Percentiles rank a stretch among this genome's conserved stretches.
Conservation (phyloP, 2,888 invertebrate species). For the Ophioninae sp. region DNA sequence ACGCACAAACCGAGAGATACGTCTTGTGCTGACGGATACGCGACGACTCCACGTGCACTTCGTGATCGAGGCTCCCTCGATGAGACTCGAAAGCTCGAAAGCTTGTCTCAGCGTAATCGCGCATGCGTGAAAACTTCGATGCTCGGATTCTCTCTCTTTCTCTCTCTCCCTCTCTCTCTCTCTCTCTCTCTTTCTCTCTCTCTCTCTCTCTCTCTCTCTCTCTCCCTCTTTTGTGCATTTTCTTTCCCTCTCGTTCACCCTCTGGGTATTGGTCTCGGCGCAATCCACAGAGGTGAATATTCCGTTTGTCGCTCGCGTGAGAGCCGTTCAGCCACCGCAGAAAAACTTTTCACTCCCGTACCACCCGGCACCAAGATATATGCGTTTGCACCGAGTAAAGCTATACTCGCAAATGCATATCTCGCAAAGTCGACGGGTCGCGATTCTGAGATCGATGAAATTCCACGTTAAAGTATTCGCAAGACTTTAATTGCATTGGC, state of each 20-base stretch:
- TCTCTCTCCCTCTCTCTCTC: neutral
- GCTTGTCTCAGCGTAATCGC: constrained; percentile 71
- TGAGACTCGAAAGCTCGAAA: constrained; percentile 73
- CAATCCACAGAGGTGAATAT: constrained; percentile 13
- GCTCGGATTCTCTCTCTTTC: constrained; percentile 16
- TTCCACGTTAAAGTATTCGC: constrained; percentile 53
- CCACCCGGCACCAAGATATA: constrained; percentile 44
- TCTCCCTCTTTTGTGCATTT: constrained; percentile 1
- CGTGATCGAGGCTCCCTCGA: constrained; percentile 62
- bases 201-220: constrained; percentile 5
- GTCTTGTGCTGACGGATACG: constrained; percentile 65
- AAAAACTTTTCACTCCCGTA: constrained; percentile 47
- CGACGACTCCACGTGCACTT: constrained; percentile 75
- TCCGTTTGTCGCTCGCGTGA: constrained; percentile 31
- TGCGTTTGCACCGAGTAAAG: neutral
- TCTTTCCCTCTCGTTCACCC: constrained; percentile 1
- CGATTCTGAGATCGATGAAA: constrained; percentile 56
- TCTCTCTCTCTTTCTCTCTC: neutral
- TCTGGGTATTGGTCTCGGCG: constrained; percentile 1
- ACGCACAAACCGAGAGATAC: constrained; percentile 60
- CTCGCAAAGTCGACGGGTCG: neutral
- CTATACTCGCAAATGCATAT: neutral
- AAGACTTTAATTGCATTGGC: constrained; percentile 53
- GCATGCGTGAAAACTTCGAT: constrained; percentile 73
- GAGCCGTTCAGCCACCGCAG: constrained; percentile 14